Evolutionary conservation across 2,113 vertebrate genomes (phyloP), one percentile per base, ranked within the genome.

Genomic region (Pelecanoides urinatrix): DNA sequence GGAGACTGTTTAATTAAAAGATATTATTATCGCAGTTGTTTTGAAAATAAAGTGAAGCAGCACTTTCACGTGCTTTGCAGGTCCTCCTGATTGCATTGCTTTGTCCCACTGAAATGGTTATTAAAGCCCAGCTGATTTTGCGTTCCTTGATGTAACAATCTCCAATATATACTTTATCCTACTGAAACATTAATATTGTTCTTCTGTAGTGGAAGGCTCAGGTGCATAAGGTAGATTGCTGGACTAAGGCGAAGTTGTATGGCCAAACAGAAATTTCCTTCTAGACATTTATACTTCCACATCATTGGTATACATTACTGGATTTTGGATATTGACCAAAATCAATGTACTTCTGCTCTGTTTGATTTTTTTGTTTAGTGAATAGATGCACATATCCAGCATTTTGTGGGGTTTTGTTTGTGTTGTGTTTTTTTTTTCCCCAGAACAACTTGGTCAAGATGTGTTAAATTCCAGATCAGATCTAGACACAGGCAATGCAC

Each of bases 391-490:
- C 4, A 30, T 4, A 17, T 44, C 11, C 66, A 85, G 52, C 21
- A n/a, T 56, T 81, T 49, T 32, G 6, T 59, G 53, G 13, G n/a
- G 13, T 19, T 76, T 50, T 73, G 10, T 38, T 59, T 90, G 40
- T 84, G 29, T 2, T n/a, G n/a, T n/a, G n/a, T 32, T 73, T 66
- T 15, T 20, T 66, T 55, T 36, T 47, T 4, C 34, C 53, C 16
- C 90, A 98, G 98, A 92, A 50, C 32, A 79, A 65, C 19, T 71
- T 65, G 65, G 25, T 70, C 68, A 76, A 71, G 70, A 67, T 53
- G 23, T 11, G 12, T 40, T 62, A 16, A 63, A 32, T n/a, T 53
- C 25, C 30, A 53, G 47, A 30, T 49, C 61, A 50, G 86, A 82
- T 22, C 9, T 67, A 66, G 26, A 42, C 36, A 58, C 22, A 71